Evolutionary conservation across 2,113 vertebrate genomes (phyloP), one percentile per base, ranked within the genome.

Genomic region (Mirounga angustirostris): DNA sequence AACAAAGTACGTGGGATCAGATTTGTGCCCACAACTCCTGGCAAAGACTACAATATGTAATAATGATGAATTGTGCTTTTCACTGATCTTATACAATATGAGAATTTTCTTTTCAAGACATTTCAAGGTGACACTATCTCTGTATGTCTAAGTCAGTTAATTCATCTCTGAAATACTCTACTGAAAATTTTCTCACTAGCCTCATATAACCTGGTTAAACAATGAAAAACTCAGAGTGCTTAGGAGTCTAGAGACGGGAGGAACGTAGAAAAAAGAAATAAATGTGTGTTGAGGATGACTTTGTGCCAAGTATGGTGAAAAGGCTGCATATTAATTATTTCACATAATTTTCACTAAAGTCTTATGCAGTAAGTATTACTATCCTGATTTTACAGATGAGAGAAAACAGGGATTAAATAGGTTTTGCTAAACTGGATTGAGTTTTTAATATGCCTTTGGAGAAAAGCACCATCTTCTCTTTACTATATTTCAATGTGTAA

Each of bases 1-100:
- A 97, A 96, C 95, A 97, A 96, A 97, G 40, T 84, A 97, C 2
- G 93, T 91, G 90, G 84, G 81, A 67, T 95, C 84, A 93, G 46
- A 79, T n/a, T 78, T 85, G 52, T 91, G 40, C 76, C 50, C 94
- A 95, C 16, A 91, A 96, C 24, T 93, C 92, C 96, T 94, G 89
- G 81, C 12, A 89, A 96, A 90, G 94, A 88, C 84, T 81, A 12
- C 26, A 52, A 73, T 65, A 89, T 61, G 30, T 84, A 95, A 92
- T 95, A 91, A 94, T n/a, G 74, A 95, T 63, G 69, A 82, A 54
- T 11, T 65, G 76, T 95, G 84, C 40, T 94, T 97, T 97, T 92
- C 90, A 88, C 69, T 59, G 80, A 91, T 86, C 33, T 90, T 78
- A 61, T 76, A 96, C 58, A 94, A 95, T 73, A 83, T 33, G 18